phyloP scores from a whole-genome alignment of 2,888 invertebrate genomes.

The Drosophila tanythrix region DNA sequence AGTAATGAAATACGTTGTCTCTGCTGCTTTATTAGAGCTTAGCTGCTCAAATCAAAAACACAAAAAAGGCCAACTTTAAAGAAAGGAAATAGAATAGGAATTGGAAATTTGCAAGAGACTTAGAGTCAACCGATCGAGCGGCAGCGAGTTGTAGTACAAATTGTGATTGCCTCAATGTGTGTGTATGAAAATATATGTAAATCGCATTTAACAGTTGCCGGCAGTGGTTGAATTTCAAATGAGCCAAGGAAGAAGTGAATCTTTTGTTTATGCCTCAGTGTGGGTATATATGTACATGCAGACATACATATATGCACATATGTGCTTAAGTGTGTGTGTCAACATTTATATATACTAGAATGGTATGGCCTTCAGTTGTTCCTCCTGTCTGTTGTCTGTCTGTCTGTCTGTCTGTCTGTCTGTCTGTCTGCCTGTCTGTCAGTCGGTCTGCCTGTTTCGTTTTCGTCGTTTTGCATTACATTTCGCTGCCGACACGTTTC shows the following conservation, averaged over 20 bases:
- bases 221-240: constrained; percentile 48
- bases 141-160: neutral
- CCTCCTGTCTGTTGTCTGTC: constrained; percentile 8
- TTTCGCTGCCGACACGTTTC: constrained; percentile 56
- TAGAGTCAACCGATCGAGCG: neutral
- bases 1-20: neutral
- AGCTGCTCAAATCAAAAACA: neutral
- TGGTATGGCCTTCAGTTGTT: constrained; percentile 29
- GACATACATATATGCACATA: neutral
- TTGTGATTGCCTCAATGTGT: constrained; percentile 2
- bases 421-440: too few relatives aligned
- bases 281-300: neutral
- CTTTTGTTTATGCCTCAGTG: constrained; percentile 4
- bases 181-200: constrained; percentile 36
- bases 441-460: constrained; percentile 21
- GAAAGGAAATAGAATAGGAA: neutral
- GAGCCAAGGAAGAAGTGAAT: constrained; percentile 29
- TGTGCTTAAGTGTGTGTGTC: neutral
- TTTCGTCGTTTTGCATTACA: constrained; percentile 9
- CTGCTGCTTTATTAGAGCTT: neutral
- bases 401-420: neutral
- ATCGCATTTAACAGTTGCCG: constrained; percentile 12
- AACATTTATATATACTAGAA: neutral
- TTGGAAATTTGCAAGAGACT: constrained; percentile 8
- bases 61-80: neutral